Evolutionary conservation across 2,797 vertebrate genomes (phyloP).

Genomic region (Agapornis canus): DNA sequence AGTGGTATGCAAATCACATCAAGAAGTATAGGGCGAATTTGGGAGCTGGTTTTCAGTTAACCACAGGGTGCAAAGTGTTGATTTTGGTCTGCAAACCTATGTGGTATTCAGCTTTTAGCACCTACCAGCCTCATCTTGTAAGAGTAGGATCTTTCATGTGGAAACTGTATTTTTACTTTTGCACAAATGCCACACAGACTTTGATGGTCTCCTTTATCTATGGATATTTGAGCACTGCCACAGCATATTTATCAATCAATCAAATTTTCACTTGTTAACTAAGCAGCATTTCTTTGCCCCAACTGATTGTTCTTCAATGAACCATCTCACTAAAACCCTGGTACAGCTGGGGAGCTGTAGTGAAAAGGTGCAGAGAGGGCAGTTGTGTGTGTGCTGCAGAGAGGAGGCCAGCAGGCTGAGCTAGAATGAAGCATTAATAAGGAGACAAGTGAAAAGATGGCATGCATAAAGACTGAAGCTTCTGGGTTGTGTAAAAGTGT

Average conservation of each 20-base stretch:
- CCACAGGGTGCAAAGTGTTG: background rate
- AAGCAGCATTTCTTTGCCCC: background rate
- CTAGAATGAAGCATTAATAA: background rate
- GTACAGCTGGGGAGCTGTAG: background rate
- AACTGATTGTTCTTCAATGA: background rate
- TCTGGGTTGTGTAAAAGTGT: background rate
- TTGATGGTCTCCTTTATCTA: background rate
- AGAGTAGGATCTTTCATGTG: background rate
- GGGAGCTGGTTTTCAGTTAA: background rate
- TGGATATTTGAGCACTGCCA: background rate
- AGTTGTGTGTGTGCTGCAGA: background rate
- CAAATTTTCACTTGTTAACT: background rate
- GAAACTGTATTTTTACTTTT: background rate
- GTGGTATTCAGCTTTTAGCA: background rate
- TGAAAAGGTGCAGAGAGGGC: background rate
- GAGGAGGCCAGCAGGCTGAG: background rate
- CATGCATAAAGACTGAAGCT: background rate
- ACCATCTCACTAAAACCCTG: background rate
- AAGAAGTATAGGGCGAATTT: background rate
- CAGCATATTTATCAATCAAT: fast-evolving
- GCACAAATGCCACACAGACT: background rate
- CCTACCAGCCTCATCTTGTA: background rate
- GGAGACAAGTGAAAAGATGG: background rate
- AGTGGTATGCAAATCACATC: background rate
- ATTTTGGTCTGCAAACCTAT: background rate